Conservation (phyloP, 2,113 vertebrate species). For the Sebastes schlegelii region DNA sequence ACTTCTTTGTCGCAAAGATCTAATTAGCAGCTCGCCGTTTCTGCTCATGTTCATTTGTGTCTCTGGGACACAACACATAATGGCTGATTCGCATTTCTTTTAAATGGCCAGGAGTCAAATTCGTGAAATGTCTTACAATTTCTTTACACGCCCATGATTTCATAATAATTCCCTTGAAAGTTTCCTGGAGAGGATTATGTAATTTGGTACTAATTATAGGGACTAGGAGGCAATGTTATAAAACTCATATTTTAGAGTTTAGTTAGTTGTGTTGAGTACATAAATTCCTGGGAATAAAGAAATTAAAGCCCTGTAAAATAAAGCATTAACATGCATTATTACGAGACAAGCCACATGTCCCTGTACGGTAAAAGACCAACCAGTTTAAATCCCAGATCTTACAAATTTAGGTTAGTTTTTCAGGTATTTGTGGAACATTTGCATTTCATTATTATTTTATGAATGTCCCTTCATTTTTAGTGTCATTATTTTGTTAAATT, state of each 20-base stretch:
- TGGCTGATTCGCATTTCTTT: neutral
- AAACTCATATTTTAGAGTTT: neutral
- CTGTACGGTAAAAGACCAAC: too few species aligned
- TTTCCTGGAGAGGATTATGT: neutral
- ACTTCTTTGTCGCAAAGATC: neutral
- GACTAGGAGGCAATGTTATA: neutral
- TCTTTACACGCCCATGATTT: neutral
- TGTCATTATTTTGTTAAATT: too few species aligned
- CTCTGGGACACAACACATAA: constrained; percentile 4
- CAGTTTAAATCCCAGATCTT: too few species aligned
- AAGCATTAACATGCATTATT: too few species aligned
- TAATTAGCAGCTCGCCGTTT: neutral
- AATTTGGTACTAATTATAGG: neutral
- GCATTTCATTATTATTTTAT: too few species aligned
- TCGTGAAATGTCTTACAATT: neutral
- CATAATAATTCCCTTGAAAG: neutral
- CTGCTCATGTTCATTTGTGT: neutral
- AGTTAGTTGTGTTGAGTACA: neutral
- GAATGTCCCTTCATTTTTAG: too few species aligned
- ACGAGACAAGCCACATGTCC: too few species aligned
- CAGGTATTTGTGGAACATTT: too few species aligned
- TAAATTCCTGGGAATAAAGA: too few species aligned
- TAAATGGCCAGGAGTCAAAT: neutral
- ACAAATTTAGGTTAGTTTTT: too few species aligned
- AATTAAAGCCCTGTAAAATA: too few species aligned